A percentile compares a stretch with the other conserved stretches of the same genome.
Conservation (phyloP, 2,888 invertebrate species). For the Pinctada fucata region DNA sequence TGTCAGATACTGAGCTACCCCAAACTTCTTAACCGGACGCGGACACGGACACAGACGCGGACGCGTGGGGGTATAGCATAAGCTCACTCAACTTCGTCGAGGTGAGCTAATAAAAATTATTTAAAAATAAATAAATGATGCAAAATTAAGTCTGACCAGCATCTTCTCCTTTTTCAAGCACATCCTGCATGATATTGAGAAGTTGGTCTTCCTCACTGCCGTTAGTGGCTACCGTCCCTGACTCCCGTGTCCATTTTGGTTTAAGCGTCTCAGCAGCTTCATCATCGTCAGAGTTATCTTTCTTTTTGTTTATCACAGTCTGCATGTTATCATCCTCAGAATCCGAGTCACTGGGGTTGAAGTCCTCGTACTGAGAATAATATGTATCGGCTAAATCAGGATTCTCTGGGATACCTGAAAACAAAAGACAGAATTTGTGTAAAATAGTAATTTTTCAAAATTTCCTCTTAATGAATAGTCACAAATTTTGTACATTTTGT, state of each 20-base stretch:
- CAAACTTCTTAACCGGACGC: too few species aligned
- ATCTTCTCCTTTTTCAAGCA: constrained; percentile 63
- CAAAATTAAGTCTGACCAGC: constrained; percentile 49
- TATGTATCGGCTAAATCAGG: constrained; percentile 74
- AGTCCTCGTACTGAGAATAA: constrained; percentile 75
- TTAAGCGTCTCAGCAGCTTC: constrained; percentile 32
- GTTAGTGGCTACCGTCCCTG: constrained; percentile 38
- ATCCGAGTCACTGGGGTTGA: constrained; percentile 55
- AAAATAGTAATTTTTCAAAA: too few species aligned
- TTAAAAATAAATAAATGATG: too few species aligned
- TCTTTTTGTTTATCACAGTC: constrained; percentile 35
- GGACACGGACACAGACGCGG: too few species aligned
- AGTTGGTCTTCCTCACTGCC: constrained; percentile 63
- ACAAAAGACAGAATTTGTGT: too few species aligned
- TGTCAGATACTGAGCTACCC: too few species aligned
- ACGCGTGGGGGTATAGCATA: too few species aligned
- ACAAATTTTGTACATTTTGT: too few species aligned
- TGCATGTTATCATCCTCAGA: constrained; percentile 47
- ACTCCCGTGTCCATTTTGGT: constrained; percentile 44
- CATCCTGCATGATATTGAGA: constrained; percentile 69
- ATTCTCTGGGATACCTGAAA: constrained; percentile 73
- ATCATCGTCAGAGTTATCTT: constrained; percentile 10
- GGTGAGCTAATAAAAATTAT: too few species aligned
- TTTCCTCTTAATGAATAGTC: too few species aligned
- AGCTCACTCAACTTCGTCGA: too few species aligned